Evolutionary conservation across 1,140 invertebrate species (phyloP), one percentile per base, ranked within the genome.

Genomic region (Tribolium castaneum): DNA sequence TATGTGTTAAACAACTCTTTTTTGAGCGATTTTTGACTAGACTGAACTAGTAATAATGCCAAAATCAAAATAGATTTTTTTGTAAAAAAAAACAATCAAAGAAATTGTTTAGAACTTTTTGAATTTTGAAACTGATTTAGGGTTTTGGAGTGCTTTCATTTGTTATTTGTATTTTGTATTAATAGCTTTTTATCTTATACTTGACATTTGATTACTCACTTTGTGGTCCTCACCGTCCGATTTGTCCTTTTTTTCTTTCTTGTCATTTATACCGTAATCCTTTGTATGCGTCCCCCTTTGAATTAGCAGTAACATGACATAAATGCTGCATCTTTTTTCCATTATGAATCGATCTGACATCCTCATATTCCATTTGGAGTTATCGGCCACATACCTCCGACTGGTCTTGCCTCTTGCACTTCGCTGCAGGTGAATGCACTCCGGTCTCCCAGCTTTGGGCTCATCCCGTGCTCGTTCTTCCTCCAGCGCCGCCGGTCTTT

Each of bases 401-500:
- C 56, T 76, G 75, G 75, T 76, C 75, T 76, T 76, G 45, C 75
- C 75, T 76, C 54, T 62, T 66, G 74, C 39, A 62, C 52, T 50
- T 12, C 0, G 54, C 56, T 76, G 59, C 75, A 70, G 75, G 75
- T 76, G 75, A 76, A 76, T 70, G 75, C 59, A 76, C 75, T 76
- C 54, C 39, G 9, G n/a, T 70, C 50, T 70, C 59, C 59, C 59
- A 35, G 30, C 75, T 76, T 34, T 52, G 39, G 75, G 75, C 50
- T 39, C 39, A 62, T 70, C 51, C 30, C 62, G 75, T 70, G 52
- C 75, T 76, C 56, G 19, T 30, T 62, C 75, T 66, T 62, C 62
- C 54, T 25, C 16, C 75, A 76, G 19, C 51, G 75, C 75, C 75
- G 56, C 66, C 22, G 71, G 45, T 50, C 59, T 66, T 66, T 35